Base-by-base conservation (phyloP, 1,140 invertebrate genomes). In the Solenopsis fugax region DNA sequence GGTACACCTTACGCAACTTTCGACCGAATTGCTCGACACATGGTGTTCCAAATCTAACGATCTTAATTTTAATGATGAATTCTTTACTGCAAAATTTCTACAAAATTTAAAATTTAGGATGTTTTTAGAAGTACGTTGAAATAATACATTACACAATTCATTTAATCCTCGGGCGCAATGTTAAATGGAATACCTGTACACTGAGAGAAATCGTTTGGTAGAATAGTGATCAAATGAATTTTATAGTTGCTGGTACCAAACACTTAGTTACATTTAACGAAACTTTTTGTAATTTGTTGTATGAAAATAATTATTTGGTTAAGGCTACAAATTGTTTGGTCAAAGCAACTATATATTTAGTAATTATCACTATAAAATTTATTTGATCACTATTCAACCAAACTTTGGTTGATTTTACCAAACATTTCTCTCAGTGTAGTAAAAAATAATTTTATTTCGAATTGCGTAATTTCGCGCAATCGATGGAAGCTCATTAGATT, bases 11-110 rank as follows among this genome's bases (percentile, higher is more conserved):
- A 65, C 9, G 65, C 21, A 21, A 69, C n/a, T 62, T 71, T 50
- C 50, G 50, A 81, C 37, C 34, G 24, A 34, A 10, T 13, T 48
- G 37, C 10, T 56, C 10, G 34, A 37, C 12, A 54, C 13, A 6
- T 52, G 64, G 12, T 34, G 45, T 77, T n/a, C 5, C n/a, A 58
- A 29, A 18, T n/a, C 1, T 5, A 37, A 21, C n/a, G 18, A 73
- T 48, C 4, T 80, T 37, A 7, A 3, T 41, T 50, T 62, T 78
- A 41, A 67, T 24, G 13, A 80, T n/a, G 52, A 54, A 12, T 69
- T 67, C 7, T 65, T 37, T 12, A 7, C 12, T 16, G 2, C 37
- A n/a, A n/a, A n/a, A n/a, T n/a, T n/a, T n/a, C n/a, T 50, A 52
- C 12, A 4, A 21, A 37, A 16, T 60, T n/a, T 24, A 1, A 24